Evolutionary conservation across 37 sponge, comb jelly and placozoan species (phyloP), one percentile per base, ranked within the genome.

Genomic region (Crambe crambe): DNA sequence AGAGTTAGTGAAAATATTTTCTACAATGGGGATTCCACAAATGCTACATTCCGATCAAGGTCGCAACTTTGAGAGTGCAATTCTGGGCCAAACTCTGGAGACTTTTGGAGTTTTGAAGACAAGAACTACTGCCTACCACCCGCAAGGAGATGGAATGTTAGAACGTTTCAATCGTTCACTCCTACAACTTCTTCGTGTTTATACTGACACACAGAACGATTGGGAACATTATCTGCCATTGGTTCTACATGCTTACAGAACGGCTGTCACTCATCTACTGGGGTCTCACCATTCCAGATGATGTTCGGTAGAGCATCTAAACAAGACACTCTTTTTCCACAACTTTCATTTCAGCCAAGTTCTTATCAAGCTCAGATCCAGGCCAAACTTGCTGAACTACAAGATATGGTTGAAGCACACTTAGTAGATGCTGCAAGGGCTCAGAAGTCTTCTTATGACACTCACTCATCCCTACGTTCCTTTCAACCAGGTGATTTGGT

Each of bases 151-250:
- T n/a, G n/a, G n/a, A n/a, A n/a, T n/a, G n/a, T 83, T 89, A 35
- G 80, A 89, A 56, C 54, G 84, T 0, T 73, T 72, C 29, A 89
- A 89, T 64, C 56, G 83, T 17, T 73, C 79, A 15, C 69, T 89
- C 15, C 67, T 89, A 2, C 83, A 89, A 36, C 62, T 89, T 72
- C 69, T 89, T 22, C 3, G 84, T 25, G 27, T 72, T 6, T 83
- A 71, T 56, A 35, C 36, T 36, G 36, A 66, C 21, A 27, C 72
- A 15, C 59, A 38, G 41, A 41, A 37, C 37, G 75, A 83, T 41
- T 83, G 89, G 84, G 84, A 83, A 42, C 25, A 62, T 4, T 76
- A 78, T 61, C 75, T 83, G 22, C 84, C 80, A 25, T 59, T 83
- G 9, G 74, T 76, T 3, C 42, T 73, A 30, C 78, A 37, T 22